A percentile compares a stretch with the other conserved stretches of the same genome.
phyloP scores from a whole-genome alignment of 2,888 invertebrate genomes.

The Saturnia japonica region DNA sequence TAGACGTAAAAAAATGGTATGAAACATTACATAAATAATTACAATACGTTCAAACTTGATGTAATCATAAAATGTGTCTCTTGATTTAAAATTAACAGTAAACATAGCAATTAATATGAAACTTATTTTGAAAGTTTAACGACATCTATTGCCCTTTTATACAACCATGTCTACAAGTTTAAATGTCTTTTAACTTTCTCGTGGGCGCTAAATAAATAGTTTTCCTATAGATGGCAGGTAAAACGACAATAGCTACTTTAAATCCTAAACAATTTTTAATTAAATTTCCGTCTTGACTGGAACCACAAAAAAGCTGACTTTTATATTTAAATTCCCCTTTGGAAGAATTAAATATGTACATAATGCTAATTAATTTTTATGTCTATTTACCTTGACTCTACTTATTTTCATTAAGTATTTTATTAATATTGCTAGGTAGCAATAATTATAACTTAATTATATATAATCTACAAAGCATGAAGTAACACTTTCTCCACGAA shows the following conservation, averaged over 20 bases:
- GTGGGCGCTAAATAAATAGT: background rate
- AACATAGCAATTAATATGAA: background rate
- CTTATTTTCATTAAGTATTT: no score
- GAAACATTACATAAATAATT: no score
- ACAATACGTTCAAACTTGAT: background rate
- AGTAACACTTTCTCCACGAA: no score
- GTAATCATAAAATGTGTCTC: slow-evolving; percentile 6
- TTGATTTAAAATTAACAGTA: background rate
- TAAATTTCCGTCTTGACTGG: background rate
- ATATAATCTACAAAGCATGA: no score
- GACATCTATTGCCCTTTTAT: background rate
- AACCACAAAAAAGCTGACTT: background rate
- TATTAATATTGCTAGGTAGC: no score
- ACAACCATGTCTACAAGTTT: background rate
- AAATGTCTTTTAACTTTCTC: no score
- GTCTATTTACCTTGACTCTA: no score
- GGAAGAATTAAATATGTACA: background rate
- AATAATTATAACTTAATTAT: no score
- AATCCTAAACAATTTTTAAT: background rate
- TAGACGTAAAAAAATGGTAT: no score
- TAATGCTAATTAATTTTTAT: no score
- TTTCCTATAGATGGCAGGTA: slow-evolving; percentile 2
- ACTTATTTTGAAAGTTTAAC: background rate
- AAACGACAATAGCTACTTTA: background rate
- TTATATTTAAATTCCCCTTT: background rate